phyloP scores from a whole-genome alignment of 1,140 invertebrate species.

The Galleria mellonella region DNA sequence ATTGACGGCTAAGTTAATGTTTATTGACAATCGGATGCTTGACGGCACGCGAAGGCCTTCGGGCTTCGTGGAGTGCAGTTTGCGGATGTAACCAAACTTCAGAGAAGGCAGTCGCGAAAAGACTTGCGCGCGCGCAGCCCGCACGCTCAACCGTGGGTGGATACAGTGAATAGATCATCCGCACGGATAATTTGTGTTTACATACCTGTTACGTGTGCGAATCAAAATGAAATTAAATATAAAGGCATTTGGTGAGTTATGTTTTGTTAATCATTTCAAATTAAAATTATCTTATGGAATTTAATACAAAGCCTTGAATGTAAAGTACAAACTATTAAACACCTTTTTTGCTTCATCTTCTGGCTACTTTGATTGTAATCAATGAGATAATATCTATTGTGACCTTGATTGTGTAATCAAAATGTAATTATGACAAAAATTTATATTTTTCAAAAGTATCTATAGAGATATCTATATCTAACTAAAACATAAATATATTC shows the following conservation, averaged over 20 bases:
- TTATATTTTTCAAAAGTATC: too few relatives aligned
- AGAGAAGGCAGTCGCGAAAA: slow-evolving; percentile 37
- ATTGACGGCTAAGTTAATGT: not conserved
- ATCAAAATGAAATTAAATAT: slow-evolving; percentile 51
- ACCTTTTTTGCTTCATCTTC: too few relatives aligned
- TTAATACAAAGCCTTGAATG: too few relatives aligned
- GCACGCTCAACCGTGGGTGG: slow-evolving; percentile 17
- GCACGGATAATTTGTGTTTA: slow-evolving; percentile 35
- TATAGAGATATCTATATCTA: too few relatives aligned
- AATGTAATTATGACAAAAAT: too few relatives aligned
- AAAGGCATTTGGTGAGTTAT: slow-evolving; percentile 52
- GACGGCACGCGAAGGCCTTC: slow-evolving; percentile 18
- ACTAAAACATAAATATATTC: too few relatives aligned
- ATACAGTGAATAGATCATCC: slow-evolving; percentile 12
- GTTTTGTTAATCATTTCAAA: not conserved
- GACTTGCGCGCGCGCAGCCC: slow-evolving; percentile 41
- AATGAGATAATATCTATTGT: too few relatives aligned
- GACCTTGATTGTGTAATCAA: too few relatives aligned
- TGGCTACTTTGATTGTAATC: too few relatives aligned
- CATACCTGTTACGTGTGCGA: slow-evolving; percentile 20
- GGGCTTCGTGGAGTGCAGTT: slow-evolving; percentile 27
- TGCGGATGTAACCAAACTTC: slow-evolving; percentile 2
- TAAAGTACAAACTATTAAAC: too few relatives aligned
- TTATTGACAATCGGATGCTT: slow-evolving; percentile 30
- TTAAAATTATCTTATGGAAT: too few relatives aligned